phyloP scores from a whole-genome alignment of 2,797 vertebrate species.

The Champsocephalus esox region DNA sequence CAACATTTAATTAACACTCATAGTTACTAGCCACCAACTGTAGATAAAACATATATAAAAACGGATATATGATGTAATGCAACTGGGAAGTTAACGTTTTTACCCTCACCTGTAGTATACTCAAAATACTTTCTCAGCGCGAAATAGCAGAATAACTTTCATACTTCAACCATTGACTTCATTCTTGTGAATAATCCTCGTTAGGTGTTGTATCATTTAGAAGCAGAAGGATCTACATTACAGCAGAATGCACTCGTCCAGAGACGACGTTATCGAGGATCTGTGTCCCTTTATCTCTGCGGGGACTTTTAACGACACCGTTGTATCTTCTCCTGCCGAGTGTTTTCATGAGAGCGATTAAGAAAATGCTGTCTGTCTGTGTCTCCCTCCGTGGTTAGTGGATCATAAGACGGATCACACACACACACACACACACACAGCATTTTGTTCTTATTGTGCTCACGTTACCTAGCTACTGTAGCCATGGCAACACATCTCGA shows the following conservation, averaged over 20 bases:
- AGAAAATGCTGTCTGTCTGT: slow-evolving; percentile 41
- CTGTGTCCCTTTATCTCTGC: not conserved
- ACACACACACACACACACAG: not conserved
- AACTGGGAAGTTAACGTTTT: too few relatives aligned
- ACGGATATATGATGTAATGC: too few relatives aligned
- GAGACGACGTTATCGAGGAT: not conserved
- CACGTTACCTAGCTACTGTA: slow-evolving; percentile 63
- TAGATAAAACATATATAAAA: too few relatives aligned
- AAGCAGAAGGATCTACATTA: not conserved
- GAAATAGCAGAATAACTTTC: not conserved
- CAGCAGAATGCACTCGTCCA: not conserved
- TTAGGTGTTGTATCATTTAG: not conserved
- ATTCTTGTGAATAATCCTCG: not conserved
- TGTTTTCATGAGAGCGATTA: slow-evolving; percentile 41
- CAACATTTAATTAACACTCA: too few relatives aligned
- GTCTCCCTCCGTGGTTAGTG: slow-evolving; percentile 33
- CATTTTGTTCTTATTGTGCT: slow-evolving; percentile 53
- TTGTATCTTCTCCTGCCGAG: slow-evolving; percentile 23
- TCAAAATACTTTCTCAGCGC: too few relatives aligned
- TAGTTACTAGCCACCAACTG: too few relatives aligned
- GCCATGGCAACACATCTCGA: slow-evolving; percentile 64
- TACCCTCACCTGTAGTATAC: too few relatives aligned
- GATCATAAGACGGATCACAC: slow-evolving; percentile 44
- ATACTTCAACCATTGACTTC: not conserved
- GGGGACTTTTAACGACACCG: slow-evolving; percentile 12